Conservation (phyloP, 2,113 vertebrate species). For the Upupa epops region DNA sequence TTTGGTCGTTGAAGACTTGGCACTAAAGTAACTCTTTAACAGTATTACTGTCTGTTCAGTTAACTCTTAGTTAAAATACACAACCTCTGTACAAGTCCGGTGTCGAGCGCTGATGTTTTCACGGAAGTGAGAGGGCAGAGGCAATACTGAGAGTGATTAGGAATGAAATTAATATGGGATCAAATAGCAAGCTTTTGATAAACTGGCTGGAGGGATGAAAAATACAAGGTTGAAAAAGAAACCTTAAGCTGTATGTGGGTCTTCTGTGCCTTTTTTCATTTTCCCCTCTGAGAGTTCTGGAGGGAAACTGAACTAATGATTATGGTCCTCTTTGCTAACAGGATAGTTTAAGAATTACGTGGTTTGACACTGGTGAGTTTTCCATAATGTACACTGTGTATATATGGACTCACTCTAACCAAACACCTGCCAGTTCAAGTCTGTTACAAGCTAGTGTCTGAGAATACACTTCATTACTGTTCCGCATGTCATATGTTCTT, state of each 20-base stretch:
- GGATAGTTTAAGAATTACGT: background rate
- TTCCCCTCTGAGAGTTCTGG: background rate
- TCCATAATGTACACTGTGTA: background rate
- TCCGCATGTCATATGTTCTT: background rate
- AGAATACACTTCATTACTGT: conserved; percentile 21
- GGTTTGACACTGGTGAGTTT: conserved; percentile 43
- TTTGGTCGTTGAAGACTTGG: background rate
- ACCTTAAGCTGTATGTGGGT: background rate
- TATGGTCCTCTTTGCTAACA: background rate
- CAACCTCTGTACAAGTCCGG: background rate
- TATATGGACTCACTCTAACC: conserved; percentile 26
- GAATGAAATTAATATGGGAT: background rate
- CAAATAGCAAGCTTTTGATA: background rate
- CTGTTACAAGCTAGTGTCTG: background rate
- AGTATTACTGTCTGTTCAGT: background rate
- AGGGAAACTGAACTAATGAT: background rate
- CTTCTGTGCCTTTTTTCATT: background rate
- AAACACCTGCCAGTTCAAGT: conserved; percentile 48
- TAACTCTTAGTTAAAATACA: background rate
- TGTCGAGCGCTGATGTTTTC: background rate
- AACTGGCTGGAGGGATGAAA: background rate
- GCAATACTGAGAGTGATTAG: background rate
- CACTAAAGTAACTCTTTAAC: background rate
- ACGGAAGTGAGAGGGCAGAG: background rate
- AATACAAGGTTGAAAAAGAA: background rate